These are phyloP conservation scores for Andrena cerasifolii DNA, from an alignment of 1,140 invertebrate genomes.

Conservation along the genomic window DNA sequence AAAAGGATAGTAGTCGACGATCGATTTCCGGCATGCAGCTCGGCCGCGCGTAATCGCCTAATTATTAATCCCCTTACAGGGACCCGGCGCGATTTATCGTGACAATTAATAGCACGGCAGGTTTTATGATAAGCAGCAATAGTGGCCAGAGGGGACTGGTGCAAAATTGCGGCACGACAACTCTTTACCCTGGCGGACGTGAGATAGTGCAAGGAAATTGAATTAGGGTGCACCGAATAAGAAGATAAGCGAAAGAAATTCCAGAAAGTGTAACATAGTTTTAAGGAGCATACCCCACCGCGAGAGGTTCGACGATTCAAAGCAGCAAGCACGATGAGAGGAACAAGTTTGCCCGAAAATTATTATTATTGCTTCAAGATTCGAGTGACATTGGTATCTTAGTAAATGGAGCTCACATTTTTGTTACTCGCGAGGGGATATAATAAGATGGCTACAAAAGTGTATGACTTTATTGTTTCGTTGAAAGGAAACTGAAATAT, in stretches of 20 bases:
- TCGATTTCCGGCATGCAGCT: conserved; percentile 57
- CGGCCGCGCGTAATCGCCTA: conserved; percentile 51
- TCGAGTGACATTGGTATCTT: too few species aligned
- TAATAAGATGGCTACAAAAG: too few species aligned
- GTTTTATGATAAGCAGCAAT: conserved; percentile 55
- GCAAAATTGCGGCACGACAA: conserved; percentile 26
- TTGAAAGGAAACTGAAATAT: too few species aligned
- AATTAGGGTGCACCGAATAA: neutral
- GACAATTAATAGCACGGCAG: conserved; percentile 56
- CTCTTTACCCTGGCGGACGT: neutral
- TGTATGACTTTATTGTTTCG: too few species aligned
- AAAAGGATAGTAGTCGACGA: conserved; percentile 43
- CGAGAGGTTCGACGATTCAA: too few species aligned
- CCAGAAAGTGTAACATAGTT: neutral
- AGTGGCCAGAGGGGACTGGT: neutral
- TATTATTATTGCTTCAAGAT: too few species aligned
- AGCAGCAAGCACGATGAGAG: too few species aligned
- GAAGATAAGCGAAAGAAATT: too few species aligned
- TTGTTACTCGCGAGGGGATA: too few species aligned
- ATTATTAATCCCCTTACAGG: conserved; percentile 62
- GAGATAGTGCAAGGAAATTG: neutral
- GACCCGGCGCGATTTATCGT: conserved; percentile 57
- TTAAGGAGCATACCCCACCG: neutral
- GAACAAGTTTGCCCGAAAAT: too few species aligned
- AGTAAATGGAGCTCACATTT: too few species aligned